Conservation (phyloP, 2,888 invertebrate species). For the Agelastica alni region DNA sequence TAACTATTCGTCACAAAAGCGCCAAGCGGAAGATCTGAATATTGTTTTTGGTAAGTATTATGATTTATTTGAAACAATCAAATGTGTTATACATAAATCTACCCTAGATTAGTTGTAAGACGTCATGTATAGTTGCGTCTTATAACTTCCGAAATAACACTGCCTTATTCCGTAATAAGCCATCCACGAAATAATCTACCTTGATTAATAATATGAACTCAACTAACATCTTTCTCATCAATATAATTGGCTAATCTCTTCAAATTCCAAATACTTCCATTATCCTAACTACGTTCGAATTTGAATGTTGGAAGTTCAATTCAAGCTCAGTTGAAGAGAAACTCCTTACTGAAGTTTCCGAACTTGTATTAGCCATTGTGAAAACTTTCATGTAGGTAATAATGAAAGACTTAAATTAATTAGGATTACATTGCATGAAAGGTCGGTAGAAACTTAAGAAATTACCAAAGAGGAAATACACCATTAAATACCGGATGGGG, state of each 20-base stretch:
- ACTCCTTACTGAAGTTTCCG: slow-evolving; percentile 13
- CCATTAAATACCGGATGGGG: too few species aligned
- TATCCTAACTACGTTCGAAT: slow-evolving; percentile 1
- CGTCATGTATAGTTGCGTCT: too few species aligned
- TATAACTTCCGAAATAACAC: too few species aligned
- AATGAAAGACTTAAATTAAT: slow-evolving; percentile 23
- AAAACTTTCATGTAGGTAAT: slow-evolving; percentile 23
- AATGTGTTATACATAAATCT: too few species aligned
- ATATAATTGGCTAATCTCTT: slow-evolving; percentile 6
- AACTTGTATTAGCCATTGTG: slow-evolving; percentile 20
- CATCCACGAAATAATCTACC: too few species aligned
- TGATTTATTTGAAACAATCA: too few species aligned
- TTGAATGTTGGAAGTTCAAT: slow-evolving; percentile 13
- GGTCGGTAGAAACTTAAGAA: neutral
- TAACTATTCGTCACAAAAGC: too few species aligned
- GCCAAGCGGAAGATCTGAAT: too few species aligned
- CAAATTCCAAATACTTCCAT: neutral
- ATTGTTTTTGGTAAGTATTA: too few species aligned
- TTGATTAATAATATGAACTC: slow-evolving; percentile 1
- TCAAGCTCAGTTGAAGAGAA: slow-evolving; percentile 12
- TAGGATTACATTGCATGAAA: slow-evolving; percentile 8
- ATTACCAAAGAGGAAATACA: too few species aligned
- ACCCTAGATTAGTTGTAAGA: too few species aligned
- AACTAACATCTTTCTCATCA: neutral
- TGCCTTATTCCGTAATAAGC: too few species aligned